phyloP scores from a whole-genome alignment of 2,797 vertebrate genomes.

The Mus minutoides region DNA sequence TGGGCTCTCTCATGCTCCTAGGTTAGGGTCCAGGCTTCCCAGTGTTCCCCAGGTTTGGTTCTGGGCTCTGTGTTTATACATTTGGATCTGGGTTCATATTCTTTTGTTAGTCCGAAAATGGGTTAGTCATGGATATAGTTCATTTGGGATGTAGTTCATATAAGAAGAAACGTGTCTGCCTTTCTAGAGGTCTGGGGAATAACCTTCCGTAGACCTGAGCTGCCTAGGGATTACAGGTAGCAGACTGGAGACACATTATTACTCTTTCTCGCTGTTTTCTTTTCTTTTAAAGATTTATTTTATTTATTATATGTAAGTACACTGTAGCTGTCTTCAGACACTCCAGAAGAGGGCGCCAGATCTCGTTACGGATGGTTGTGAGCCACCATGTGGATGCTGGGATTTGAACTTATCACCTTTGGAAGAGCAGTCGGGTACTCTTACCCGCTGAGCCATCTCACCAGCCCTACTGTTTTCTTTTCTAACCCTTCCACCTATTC shows the following conservation, averaged over 20 bases:
- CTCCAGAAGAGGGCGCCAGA: too few species aligned
- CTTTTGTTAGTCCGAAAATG: background rate
- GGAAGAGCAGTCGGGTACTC: too few species aligned
- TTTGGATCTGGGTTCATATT: background rate
- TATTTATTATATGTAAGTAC: too few species aligned
- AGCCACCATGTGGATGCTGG: too few species aligned
- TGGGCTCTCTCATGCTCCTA: background rate
- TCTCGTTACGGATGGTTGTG: too few species aligned
- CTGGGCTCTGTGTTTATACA: background rate
- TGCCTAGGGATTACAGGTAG: fast-evolving
- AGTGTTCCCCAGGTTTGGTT: background rate
- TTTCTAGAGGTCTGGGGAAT: background rate
- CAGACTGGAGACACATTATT: fast-evolving
- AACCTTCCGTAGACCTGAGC: too few species aligned
- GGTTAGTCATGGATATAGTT: background rate
- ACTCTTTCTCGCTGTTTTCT: background rate
- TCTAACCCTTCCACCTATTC: too few species aligned
- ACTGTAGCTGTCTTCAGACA: too few species aligned
- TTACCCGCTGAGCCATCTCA: too few species aligned
- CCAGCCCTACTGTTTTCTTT: background rate
- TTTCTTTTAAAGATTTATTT: too few species aligned
- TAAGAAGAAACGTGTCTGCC: background rate
- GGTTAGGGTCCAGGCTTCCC: background rate
- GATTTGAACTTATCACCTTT: too few species aligned
- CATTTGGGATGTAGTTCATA: background rate